phyloP scores from a whole-genome alignment of 2,797 vertebrate genomes.

The Botia almorhae region DNA sequence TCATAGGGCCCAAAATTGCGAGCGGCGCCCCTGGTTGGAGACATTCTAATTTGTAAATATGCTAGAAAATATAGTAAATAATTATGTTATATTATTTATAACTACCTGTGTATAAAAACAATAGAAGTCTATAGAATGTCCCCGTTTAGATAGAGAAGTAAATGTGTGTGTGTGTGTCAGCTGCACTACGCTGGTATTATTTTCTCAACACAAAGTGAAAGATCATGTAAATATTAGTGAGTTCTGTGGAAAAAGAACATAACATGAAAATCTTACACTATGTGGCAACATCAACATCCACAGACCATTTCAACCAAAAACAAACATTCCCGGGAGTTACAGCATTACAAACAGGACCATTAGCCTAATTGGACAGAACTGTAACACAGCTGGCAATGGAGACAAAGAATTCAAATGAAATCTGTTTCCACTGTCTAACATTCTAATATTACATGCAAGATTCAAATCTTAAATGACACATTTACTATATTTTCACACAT shows the following conservation, averaged over 20 bases:
- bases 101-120: too few species aligned
- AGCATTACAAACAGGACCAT: constrained; percentile 15
- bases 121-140: too few species aligned
- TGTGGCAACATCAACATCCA: constrained; percentile 6
- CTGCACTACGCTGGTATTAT: neutral
- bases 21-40: too few species aligned
- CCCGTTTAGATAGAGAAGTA: neutral
- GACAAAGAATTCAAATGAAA: constrained; percentile 10
- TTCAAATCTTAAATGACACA: neutral
- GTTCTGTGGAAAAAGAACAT: constrained; percentile 1
- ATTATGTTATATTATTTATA: too few species aligned
- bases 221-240: constrained; percentile 11
- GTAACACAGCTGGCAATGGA: neutral
- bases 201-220: neutral
- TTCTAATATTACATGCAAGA: neutral
- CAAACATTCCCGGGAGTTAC: neutral
- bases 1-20: too few species aligned
- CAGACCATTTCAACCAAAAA: constrained; percentile 13
- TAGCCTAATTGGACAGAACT: constrained; percentile 28
- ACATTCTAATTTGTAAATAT: too few species aligned
- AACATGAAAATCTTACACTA: neutral
- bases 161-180: neutral
- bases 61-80: too few species aligned
- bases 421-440: neutral
- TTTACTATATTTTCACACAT: neutral